Evolutionary conservation across 1,140 invertebrate species (phyloP).

Genomic region (Aethina tumida): DNA sequence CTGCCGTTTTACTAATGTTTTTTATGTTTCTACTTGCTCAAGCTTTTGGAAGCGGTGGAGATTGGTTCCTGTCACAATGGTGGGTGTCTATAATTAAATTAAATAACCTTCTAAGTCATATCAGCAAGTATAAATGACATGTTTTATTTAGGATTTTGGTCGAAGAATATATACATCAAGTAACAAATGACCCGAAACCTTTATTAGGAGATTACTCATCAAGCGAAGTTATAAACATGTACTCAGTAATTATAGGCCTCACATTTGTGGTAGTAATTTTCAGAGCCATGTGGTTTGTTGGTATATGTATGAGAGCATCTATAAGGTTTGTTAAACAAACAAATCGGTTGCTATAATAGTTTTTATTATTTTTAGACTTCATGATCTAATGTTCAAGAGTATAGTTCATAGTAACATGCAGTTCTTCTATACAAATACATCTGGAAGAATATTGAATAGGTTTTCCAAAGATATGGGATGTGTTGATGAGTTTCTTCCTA

Average conservation of each 20-base stretch:
- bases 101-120: no score
- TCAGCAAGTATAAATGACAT: neutral
- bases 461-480: conserved; percentile 45
- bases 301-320: conserved; percentile 28
- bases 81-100: conserved; percentile 19
- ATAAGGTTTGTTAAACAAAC: conserved; percentile 20
- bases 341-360: neutral
- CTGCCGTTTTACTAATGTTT: no score
- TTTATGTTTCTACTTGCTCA: conserved; percentile 50
- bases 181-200: no score
- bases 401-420: conserved; percentile 46
- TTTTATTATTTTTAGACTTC: conserved; percentile 34
- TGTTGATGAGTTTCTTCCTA: conserved; percentile 32
- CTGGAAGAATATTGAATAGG: conserved; percentile 44
- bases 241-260: conserved; percentile 47
- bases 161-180: conserved; percentile 27
- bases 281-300: conserved; percentile 27
- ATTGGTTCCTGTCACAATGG: conserved; percentile 59
- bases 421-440: conserved; percentile 49
- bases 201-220: conserved; percentile 19
- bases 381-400: conserved; percentile 54
- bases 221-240: conserved; percentile 32
- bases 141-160: conserved; percentile 5
- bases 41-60: conserved; percentile 49
- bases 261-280: conserved; percentile 45